Base-by-base conservation (phyloP, 2,888 invertebrate species). In the Dryobota labecula region DNA sequence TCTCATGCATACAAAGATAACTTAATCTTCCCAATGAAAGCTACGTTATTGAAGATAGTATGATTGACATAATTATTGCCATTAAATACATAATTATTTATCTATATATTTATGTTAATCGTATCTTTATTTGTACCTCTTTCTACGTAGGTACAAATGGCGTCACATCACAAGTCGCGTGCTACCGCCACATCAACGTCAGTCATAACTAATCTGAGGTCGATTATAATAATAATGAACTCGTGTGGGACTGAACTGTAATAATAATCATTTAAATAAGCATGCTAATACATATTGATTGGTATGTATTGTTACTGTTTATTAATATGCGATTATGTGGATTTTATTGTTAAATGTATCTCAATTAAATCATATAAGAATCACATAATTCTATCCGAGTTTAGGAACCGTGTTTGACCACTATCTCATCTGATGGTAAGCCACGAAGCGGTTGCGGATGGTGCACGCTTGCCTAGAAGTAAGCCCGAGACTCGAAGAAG, bases 211-310 rank as follows among this genome's bases (percentile, higher is more conserved):
- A 54, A 54, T 80, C 71, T 76, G 18, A 24, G 61, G 27, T 54
- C 20, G 38, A 58, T 74, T 38, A 58, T 24, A 70, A 79, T 67
- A 71, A 66, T 62, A 68, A 43, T 43, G 20, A 5, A 62, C 18
- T 61, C 20, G 61, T 47, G 73, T 72, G 41, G 47, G 69, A 51
- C 51, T 30, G 20, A n/a, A 24, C 18, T 66, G 54, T 30, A 68
- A 65, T 62, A 72, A 62, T 70, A 30, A 70, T 64, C 41, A 41
- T 56, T 62, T 68, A 43, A 53, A 57, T 76, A 54, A 70, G 49
- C 62, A 70, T 41, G n/a, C 24, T 60, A 8, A 63, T 66, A 64
- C 49, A 78, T 68, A 65, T 58, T 68, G 13, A 73, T 69, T n/a
- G n/a, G n/a, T n/a, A n/a, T n/a, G n/a, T n/a, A n/a, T 77, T 72